These are phyloP conservation scores for Eubasilissa regina DNA, from an alignment of 1,140 invertebrate species.

Conservation along the genomic window DNA sequence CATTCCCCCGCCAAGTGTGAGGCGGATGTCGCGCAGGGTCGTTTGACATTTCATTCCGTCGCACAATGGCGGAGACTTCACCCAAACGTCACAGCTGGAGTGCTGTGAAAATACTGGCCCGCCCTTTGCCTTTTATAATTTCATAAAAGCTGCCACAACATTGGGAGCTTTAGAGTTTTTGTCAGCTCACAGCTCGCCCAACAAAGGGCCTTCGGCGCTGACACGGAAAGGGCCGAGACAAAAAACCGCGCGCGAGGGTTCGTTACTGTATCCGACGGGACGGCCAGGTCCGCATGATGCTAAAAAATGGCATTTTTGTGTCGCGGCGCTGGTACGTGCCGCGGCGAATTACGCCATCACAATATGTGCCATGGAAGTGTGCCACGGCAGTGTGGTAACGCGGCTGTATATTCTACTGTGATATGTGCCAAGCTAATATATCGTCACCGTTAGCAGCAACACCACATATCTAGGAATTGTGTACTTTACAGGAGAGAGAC, in stretches of 20 bases:
- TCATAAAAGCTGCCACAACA: slow-evolving; percentile 58
- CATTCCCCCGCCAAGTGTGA: no score
- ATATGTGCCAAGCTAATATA: no score
- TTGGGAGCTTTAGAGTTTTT: slow-evolving; percentile 52
- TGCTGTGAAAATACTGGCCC: slow-evolving; percentile 49
- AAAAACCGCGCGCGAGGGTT: slow-evolving; percentile 40
- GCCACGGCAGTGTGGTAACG: no score
- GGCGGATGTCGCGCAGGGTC: neutral
- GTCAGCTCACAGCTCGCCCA: slow-evolving; percentile 45
- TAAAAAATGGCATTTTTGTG: slow-evolving; percentile 26
- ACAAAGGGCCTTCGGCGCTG: slow-evolving; percentile 44
- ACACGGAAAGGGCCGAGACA: slow-evolving; percentile 41
- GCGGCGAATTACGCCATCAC: no score
- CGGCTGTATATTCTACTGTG: no score
- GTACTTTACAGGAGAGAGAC: no score
- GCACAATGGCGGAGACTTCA: slow-evolving; percentile 43
- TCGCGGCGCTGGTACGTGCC: neutral
- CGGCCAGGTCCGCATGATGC: neutral
- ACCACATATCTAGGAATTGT: no score
- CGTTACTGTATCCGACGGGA: slow-evolving; percentile 29
- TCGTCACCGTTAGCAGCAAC: no score
- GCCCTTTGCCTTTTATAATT: slow-evolving; percentile 53
- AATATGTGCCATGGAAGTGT: no score
- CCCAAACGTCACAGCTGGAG: slow-evolving; percentile 49
- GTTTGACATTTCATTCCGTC: slow-evolving; percentile 43